phyloP scores from a whole-genome alignment of 2,113 vertebrate genomes.

The Hyperoodon ampullatus region DNA sequence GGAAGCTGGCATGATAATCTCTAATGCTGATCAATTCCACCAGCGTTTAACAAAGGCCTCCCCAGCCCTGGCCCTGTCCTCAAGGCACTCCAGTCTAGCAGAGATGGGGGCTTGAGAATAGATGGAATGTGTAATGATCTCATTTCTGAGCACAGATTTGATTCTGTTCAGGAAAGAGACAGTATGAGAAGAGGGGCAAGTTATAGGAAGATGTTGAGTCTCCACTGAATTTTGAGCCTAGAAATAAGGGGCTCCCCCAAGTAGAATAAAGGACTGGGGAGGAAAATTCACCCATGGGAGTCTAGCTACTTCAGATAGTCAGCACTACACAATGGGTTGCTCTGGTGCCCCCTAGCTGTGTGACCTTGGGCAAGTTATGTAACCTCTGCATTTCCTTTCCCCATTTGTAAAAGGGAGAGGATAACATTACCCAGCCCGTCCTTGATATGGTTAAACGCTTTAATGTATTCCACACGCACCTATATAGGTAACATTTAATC shows the following conservation, averaged over 20 bases:
- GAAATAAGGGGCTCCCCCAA: neutral
- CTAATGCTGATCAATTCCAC: neutral
- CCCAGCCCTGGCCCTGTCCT: neutral
- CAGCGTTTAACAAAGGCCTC: neutral
- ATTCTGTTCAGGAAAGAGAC: neutral
- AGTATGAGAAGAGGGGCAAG: neutral
- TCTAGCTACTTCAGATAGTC: accelerated
- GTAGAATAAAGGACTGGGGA: neutral
- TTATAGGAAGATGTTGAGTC: neutral
- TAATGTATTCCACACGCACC: neutral
- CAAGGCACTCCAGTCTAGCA: neutral
- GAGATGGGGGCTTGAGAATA: neutral
- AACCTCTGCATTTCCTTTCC: neutral
- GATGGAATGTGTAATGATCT: accelerated
- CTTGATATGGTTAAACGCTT: neutral
- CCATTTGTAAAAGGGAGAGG: neutral
- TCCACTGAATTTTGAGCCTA: neutral
- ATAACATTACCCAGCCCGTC: neutral
- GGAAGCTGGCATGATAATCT: accelerated
- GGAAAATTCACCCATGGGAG: no score
- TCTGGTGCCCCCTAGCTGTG: neutral
- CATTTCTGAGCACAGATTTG: no score
- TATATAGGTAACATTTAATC: neutral
- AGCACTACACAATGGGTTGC: neutral
- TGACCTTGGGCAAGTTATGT: no score